phyloP scores from a whole-genome alignment of 2,113 vertebrate genomes.

The Cranoglanis bouderius region DNA sequence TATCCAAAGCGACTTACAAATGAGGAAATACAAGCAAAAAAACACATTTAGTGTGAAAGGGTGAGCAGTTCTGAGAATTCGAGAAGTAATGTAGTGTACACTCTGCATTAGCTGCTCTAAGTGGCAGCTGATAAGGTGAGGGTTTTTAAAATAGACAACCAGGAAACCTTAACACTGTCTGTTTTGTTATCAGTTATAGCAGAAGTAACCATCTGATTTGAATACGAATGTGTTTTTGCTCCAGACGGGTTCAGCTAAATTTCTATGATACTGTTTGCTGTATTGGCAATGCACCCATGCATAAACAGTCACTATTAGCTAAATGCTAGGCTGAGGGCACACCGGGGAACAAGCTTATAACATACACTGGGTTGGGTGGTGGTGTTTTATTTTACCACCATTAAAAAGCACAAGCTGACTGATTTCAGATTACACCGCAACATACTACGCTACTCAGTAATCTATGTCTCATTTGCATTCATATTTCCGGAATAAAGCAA shows the following conservation, averaged over 20 bases:
- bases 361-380: not conserved
- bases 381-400: not conserved
- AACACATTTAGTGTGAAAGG: too few relatives aligned
- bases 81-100: not conserved
- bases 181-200: too few relatives aligned
- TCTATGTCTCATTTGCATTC: not conserved
- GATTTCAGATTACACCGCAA: constrained; percentile 2
- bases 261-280: not conserved
- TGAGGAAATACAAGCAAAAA: too few relatives aligned
- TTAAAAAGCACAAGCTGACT: not conserved
- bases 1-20: too few relatives aligned
- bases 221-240: not conserved
- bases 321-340: not conserved
- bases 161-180: too few relatives aligned
- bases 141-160: too few relatives aligned
- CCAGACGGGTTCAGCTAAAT: not conserved
- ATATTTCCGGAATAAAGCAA: not conserved
- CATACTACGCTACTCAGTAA: not conserved
- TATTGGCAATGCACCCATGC: not conserved
- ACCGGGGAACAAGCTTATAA: not conserved
- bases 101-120: not conserved
- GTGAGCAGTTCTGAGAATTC: too few relatives aligned
- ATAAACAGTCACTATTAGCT: not conserved
- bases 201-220: not conserved
- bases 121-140: not conserved